A percentile compares a stretch with the other conserved stretches of the same genome.
Conservation (phyloP, 2,113 vertebrate species). For the Panurus biarmicus region DNA sequence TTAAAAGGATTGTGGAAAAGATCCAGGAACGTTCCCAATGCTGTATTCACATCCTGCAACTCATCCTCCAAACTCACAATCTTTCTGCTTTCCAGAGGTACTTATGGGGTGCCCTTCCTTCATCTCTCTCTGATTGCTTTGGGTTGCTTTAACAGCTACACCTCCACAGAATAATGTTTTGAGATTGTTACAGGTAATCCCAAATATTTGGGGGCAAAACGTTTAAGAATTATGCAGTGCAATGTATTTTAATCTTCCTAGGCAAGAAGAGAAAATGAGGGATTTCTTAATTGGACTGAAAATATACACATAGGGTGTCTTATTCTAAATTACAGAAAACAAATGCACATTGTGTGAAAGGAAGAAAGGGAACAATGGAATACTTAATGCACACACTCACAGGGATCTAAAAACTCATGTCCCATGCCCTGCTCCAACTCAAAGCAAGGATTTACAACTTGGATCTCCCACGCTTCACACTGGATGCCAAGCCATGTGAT, state of each 20-base stretch:
- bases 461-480: neutral
- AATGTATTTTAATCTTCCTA: neutral
- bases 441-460: neutral
- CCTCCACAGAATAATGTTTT: neutral
- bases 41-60: conserved; percentile 36
- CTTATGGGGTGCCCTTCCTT: neutral
- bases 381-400: neutral
- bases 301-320: neutral
- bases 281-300: neutral
- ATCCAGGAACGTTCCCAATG: conserved; percentile 8
- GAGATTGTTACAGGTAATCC: neutral
- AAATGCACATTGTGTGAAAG: neutral
- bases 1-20: conserved; percentile 30
- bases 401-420: neutral
- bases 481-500: neutral
- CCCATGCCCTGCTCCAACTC: neutral
- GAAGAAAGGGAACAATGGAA: neutral
- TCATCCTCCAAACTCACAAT: neutral
- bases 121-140: neutral
- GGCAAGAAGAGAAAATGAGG: neutral
- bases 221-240: neutral
- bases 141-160: neutral
- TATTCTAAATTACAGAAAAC: neutral
- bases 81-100: neutral
- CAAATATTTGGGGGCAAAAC: neutral